Evolutionary conservation across 1,140 invertebrate species (phyloP), one percentile per base, ranked within the genome.

Genomic region (Camponotus floridanus): DNA sequence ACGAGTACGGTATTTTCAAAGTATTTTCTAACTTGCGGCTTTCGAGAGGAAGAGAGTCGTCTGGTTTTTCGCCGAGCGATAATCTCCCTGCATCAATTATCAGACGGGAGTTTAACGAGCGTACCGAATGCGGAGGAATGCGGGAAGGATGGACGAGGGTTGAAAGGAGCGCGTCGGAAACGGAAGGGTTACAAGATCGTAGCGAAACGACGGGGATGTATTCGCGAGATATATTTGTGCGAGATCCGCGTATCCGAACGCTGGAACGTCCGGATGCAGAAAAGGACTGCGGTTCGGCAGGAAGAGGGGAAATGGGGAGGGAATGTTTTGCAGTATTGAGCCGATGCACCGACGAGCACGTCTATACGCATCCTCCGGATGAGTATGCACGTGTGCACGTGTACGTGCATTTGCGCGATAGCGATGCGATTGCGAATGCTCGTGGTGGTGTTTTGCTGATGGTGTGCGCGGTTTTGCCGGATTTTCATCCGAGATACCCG

Each of bases 281-380:
- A 91, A 91, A 84, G 87, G 61, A 64, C 76, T 73, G 70, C 67
- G 80, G 85, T 67, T 76, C 68, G 51, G 67, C 61, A 80, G 76
- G 57, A 51, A 86, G 76, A 65, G 81, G 86, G 26, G 91, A 18
- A 74, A 51, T 51, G 48, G 13, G 15, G 48, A 26, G 87, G 87
- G 91, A 91, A 90, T 92, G 91, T 92, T 93, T 92, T 88, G 87
- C 85, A 90, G 89, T 91, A 91, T 92, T 68, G 91, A 92, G 83
- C 86, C 74, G 89, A 33, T 15, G 76, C 26, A 55, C 33, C 64
- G 76, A 81, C 85, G 80, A 65, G 86, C 68, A 67, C 62, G 84
- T 86, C 71, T 31, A 48, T 51, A 70, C 48, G 51, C 71, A 85
- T 45, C 11, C 51, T 68, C 48, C 8, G 36, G 9, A 33, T n/a